Evolutionary conservation across 2,113 vertebrate species (phyloP).

Genomic region (Brachyhypopomus occidentalis): DNA sequence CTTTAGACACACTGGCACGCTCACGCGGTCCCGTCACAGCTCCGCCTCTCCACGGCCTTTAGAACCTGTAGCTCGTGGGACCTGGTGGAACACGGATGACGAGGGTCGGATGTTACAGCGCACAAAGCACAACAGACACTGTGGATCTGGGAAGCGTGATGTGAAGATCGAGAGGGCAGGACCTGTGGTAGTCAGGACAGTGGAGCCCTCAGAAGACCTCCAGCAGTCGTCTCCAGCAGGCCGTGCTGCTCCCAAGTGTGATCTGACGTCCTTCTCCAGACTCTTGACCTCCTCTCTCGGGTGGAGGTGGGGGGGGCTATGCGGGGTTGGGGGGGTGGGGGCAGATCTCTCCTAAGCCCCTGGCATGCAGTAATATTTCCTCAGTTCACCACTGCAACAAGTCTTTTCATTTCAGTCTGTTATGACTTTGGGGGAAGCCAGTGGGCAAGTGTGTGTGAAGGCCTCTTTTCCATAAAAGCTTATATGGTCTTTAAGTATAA

Average conservation of each 20-base stretch:
- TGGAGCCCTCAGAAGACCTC: conserved; percentile 16
- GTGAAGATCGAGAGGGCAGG: not conserved
- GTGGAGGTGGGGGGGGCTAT: no score
- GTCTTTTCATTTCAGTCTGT: conserved; percentile 24
- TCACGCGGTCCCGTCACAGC: no score
- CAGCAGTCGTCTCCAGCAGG: conserved; percentile 42
- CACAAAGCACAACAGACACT: no score
- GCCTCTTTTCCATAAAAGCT: conserved; percentile 53
- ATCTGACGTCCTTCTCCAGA: conserved; percentile 66
- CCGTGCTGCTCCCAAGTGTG: conserved; percentile 44
- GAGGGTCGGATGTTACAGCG: no score
- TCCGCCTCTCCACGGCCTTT: no score
- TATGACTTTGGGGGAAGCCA: conserved; percentile 44
- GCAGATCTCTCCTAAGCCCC: conserved; percentile 1
- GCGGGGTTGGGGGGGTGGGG: conserved; percentile 14
- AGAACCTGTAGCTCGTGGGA: no score
- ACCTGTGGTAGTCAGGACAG: not conserved
- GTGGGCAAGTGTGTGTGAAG: conserved; percentile 35
- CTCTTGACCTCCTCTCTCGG: conserved; percentile 32
- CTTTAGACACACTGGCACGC: no score
- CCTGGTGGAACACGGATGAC: no score
- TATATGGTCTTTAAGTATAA: conserved; percentile 58
- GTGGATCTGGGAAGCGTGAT: no score
- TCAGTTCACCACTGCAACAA: conserved; percentile 12
- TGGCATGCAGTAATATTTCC: conserved; percentile 29